Base-by-base conservation (phyloP, 2,888 invertebrate species). In the Leptinotarsa tumamoca region DNA sequence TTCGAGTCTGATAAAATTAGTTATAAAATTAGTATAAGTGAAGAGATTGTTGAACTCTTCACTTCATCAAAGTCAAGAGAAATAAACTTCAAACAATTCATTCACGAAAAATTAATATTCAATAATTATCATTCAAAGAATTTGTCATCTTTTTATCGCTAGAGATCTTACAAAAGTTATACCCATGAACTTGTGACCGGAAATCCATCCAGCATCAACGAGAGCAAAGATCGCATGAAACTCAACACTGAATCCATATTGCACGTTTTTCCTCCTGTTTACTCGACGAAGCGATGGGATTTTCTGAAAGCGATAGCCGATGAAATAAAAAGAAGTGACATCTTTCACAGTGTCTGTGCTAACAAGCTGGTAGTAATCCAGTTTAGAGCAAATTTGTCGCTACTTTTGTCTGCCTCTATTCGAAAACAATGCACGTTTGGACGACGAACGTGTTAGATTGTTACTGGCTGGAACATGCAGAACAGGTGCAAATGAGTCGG, bases 371-470 rank as follows among this genome's bases (percentile, higher is more conserved):
- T 33, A 68, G 74, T 74, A 72, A 76, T 74, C 75, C 67, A 67
- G 71, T 76, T 78, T 69, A 52, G 71, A 70, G 54, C 43, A 67
- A 75, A 79, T 79, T 78, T 74, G 77, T 76, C 74, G 58, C 71
- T 72, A 68, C 77, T 71, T 72, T 76, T 74, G 71, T 69, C 71
- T 67, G 63, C 73, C 68, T 76, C 63, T 74, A 77, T 80, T 75
- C 56, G 72, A 63, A 77, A 78, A 80, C 80, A 80, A 80, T 80
- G 74, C 80, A 80, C 80, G 80, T 80, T 54, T 54, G 67, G 52
- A 51, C 56, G 66, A 67, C 72, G 73, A 67, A 79, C 78, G 76
- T 76, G 78, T 77, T 68, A 74, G 76, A 77, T 78, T 76, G 78
- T 76, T 78, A 78, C 71, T 66, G 58, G 69, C 63, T 49, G 68